Percentiles rank a stretch among this genome's conserved stretches.
Conservation (phyloP, 2,888 invertebrate genomes). For the Dryobotodes eremita region DNA sequence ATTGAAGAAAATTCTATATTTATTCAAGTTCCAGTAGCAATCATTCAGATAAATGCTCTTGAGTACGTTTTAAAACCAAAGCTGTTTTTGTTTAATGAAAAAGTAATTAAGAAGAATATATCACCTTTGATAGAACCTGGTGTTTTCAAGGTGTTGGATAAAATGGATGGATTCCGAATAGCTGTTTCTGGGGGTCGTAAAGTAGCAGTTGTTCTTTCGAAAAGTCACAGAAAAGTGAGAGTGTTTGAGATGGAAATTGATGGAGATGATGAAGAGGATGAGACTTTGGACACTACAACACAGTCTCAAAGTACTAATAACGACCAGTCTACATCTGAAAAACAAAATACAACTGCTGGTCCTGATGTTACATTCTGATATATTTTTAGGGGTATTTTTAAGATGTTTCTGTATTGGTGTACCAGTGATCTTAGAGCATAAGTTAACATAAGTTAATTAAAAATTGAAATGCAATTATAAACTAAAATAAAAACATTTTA, state of each 20-base stretch:
- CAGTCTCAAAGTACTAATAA: slow-evolving; percentile 81
- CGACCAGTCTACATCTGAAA: slow-evolving; percentile 76
- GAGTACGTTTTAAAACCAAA: slow-evolving; percentile 84
- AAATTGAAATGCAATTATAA: slow-evolving; percentile 40
- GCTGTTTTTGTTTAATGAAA: slow-evolving; percentile 84
- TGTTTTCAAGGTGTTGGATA: slow-evolving; percentile 92
- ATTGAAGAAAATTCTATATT: slow-evolving; percentile 86
- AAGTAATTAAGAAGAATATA: slow-evolving; percentile 88
- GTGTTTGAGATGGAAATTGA: slow-evolving; percentile 98
- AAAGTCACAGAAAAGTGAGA: slow-evolving; percentile 94
- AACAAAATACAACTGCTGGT: slow-evolving; percentile 67
- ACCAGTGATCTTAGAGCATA: neutral
- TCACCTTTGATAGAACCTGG: slow-evolving; percentile 89
- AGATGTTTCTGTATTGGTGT: neutral
- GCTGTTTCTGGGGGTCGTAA: slow-evolving; percentile 96
- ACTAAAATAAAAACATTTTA: slow-evolving; percentile 59
- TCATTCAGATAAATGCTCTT: slow-evolving; percentile 85
- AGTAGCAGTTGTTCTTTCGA: slow-evolving; percentile 96
- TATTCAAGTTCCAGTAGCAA: slow-evolving; percentile 87
- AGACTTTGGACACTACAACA: slow-evolving; percentile 86
- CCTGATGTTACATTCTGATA: slow-evolving; percentile 71
- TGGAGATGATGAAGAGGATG: slow-evolving; percentile 96
- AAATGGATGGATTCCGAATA: slow-evolving; percentile 92
- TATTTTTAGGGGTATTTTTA: neutral
- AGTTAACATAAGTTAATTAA: slow-evolving; percentile 15